Evolutionary conservation across 2,888 invertebrate species (phyloP).

Genomic region (Dysmachus trigonus): DNA sequence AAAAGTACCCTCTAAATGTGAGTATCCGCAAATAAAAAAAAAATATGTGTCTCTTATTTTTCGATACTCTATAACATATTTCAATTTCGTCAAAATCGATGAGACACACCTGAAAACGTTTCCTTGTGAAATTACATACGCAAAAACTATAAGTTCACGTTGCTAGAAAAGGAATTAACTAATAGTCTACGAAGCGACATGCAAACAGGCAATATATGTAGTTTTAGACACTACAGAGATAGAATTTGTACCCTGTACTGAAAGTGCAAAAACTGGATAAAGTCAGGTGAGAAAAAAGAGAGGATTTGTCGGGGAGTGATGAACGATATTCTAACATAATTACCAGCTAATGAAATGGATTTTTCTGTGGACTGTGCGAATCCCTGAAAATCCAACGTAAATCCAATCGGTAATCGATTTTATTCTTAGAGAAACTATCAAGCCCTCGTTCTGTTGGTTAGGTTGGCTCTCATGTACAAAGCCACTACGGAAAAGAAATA

Average conservation of each 20-base stretch:
- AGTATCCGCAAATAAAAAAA: too few relatives aligned
- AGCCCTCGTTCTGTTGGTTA: not conserved
- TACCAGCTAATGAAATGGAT: slow-evolving; percentile 25
- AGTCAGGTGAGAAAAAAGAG: not conserved
- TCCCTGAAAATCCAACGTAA: slow-evolving; percentile 13
- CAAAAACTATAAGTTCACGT: not conserved
- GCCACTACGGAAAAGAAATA: not conserved
- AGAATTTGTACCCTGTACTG: not conserved
- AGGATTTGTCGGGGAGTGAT: not conserved
- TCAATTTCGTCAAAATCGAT: too few relatives aligned
- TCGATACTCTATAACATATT: too few relatives aligned
- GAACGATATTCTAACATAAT: not conserved
- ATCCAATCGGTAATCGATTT: slow-evolving; percentile 21
- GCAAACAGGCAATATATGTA: not conserved
- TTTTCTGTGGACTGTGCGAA: not conserved
- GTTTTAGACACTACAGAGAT: not conserved
- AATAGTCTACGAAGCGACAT: not conserved
- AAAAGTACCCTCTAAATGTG: too few relatives aligned
- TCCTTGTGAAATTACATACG: not conserved
- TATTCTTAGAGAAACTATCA: not conserved
- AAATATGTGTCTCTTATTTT: too few relatives aligned
- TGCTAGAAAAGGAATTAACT: not conserved
- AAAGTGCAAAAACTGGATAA: not conserved
- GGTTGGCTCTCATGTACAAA: not conserved
- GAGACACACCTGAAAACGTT: too few relatives aligned